Base-by-base conservation (phyloP, 2,888 invertebrate species). In the Esperia sulphurella region DNA sequence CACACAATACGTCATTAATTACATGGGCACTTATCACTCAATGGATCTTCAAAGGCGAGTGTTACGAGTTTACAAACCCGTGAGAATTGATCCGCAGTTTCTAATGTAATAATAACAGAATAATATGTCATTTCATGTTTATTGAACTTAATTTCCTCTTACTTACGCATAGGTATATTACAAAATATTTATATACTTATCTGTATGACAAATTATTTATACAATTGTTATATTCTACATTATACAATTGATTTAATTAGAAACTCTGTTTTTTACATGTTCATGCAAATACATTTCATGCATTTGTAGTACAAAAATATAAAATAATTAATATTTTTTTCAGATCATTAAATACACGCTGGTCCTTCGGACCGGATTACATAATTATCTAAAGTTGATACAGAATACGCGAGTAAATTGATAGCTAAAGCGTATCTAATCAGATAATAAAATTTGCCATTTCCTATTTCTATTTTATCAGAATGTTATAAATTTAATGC, bases 1-100 rank as follows among this genome's bases (percentile, higher is more conserved):
- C 68, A 61, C 60, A 73, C 68, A 74, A 72, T 76, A 68, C 65
- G 48, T 48, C 49, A 53, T 56, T 74, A 71, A 77, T 76, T 69
- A 71, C 72, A 64, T 67, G 72, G 59, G 61, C 50, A 56, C 55
- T 59, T 62, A 63, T 59, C 53, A 56, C 61, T 66, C 60, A 61
- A 66, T 63, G 57, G 28, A 47, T 44, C 38, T 41, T 42, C 41
- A 60, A 59, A 55, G 58, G 53, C 53, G 53, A 61, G 57, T 58
- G 51, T 54, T 57, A 50, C 29, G 29, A 33, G 35, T 35, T 10
- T 9, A n/a, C 21, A 3, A 21, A 21, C 21, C 58, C 67, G 78
- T 75, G 78, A 67, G 77, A 75, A 73, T 57, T 57, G 50, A 51
- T 58, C 52, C 53, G 53, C 14, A 21, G 21, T 21, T 55, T 47